Evolutionary conservation across 2,888 invertebrate genomes (phyloP).

Genomic region (Andrena praecox): DNA sequence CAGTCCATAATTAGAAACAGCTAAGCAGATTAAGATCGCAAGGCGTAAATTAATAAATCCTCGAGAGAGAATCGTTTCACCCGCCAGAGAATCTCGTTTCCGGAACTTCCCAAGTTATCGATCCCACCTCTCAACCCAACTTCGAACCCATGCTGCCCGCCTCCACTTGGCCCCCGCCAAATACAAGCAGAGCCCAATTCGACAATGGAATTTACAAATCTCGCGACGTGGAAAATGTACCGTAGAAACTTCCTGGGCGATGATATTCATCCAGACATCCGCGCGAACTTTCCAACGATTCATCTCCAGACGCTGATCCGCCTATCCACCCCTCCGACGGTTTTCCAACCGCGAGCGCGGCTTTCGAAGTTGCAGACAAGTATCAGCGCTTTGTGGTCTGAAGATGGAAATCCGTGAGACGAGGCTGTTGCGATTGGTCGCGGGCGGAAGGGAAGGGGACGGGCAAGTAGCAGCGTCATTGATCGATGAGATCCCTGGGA

Average conservation of each 20-base stretch:
- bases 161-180: not conserved
- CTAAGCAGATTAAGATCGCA: no score
- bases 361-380: conserved; percentile 16
- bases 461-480: conserved; percentile 13
- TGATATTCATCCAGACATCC: conserved; percentile 15
- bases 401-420: conserved; percentile 50
- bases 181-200: conserved; percentile 4
- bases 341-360: not conserved
- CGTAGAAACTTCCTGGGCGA: conserved; percentile 20
- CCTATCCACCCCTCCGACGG: conserved; percentile 22
- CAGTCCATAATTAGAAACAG: not conserved
- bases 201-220: conserved; percentile 13
- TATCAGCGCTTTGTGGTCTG: conserved; percentile 29
- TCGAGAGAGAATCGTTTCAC: not conserved
- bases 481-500: conserved; percentile 70
- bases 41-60: not conserved
- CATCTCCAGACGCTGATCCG: conserved; percentile 32
- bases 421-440: conserved; percentile 42
- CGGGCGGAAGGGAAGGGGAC: conserved; percentile 25
- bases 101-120: not conserved
- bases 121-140: not conserved
- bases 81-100: not conserved
- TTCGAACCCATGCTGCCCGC: not conserved
- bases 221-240: conserved; percentile 2
- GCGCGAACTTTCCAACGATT: conserved; percentile 25